These are phyloP conservation scores for Sepioteuthis lessoniana DNA, from an alignment of 2,888 invertebrate species.

Conservation along the genomic window DNA sequence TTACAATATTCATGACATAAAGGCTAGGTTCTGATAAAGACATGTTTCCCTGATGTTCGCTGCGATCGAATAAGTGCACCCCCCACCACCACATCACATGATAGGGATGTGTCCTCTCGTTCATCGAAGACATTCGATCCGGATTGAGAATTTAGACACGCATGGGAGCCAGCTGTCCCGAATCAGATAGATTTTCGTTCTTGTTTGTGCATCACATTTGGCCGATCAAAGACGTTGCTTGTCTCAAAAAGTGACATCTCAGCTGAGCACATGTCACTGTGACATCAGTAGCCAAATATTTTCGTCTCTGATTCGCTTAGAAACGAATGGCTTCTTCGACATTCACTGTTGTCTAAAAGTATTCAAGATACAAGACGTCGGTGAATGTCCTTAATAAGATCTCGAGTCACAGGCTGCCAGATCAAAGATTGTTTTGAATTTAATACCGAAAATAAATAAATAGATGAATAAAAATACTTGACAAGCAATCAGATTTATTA, in stretches of 20 bases:
- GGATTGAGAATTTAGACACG: not conserved
- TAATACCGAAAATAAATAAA: too few species aligned
- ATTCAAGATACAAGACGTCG: not conserved
- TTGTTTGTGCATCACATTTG: not conserved
- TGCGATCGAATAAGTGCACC: not conserved
- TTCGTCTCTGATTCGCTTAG: not conserved
- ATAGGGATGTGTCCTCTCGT: not conserved
- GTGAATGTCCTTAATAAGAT: not conserved
- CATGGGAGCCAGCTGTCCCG: not conserved
- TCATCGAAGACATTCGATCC: not conserved
- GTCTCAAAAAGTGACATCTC: not conserved
- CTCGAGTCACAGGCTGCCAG: not conserved
- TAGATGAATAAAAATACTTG: too few species aligned
- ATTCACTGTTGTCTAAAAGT: not conserved
- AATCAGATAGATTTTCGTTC: not conserved
- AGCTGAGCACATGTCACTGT: not conserved
- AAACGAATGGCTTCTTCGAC: not conserved
- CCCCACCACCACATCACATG: not conserved
- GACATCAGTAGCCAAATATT: not conserved
- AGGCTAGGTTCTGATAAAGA: not conserved
- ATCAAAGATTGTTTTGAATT: not conserved
- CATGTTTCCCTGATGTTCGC: not conserved
- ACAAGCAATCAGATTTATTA: too few species aligned
- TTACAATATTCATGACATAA: not conserved
- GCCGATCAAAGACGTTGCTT: not conserved